Conservation (phyloP, 2,888 invertebrate genomes). For the Polymixis flavicincta region DNA sequence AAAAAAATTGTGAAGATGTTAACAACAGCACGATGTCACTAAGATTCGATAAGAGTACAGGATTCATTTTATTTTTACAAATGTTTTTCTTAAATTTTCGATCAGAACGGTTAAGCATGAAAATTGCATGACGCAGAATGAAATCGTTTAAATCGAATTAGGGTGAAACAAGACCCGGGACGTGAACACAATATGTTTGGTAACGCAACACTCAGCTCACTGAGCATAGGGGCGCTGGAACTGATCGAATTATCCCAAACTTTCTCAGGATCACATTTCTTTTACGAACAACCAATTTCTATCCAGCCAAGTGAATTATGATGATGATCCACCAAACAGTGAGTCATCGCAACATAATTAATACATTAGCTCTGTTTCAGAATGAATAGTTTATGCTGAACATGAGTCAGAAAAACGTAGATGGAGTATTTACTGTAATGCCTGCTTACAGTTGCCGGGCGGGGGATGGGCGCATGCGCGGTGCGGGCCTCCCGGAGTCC, state of each 20-base stretch:
- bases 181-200: conserved; percentile 56
- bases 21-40: neutral
- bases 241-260: conserved; percentile 61
- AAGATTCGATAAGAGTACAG: neutral
- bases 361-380: conserved; percentile 43
- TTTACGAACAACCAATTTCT: conserved; percentile 11
- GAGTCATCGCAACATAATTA: conserved; percentile 19
- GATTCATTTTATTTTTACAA: neutral
- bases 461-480: conserved; percentile 62
- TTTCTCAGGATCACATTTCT: conserved; percentile 32
- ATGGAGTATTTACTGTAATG: conserved; percentile 61
- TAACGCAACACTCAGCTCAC: conserved; percentile 40
- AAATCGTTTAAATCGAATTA: conserved; percentile 51
- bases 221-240: conserved; percentile 33
- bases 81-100: neutral
- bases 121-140: conserved; percentile 5
- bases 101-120: neutral
- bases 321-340: conserved; percentile 13
- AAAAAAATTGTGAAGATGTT: neutral
- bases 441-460: conserved; percentile 56
- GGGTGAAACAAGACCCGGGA: conserved; percentile 42
- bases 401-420: conserved; percentile 65
- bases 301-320: conserved; percentile 12
- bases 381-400: conserved; percentile 65
- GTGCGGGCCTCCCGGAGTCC: conserved; percentile 21